These are phyloP conservation scores for Diadegma fenestrale DNA, from an alignment of 2,888 invertebrate genomes.

Conservation along the genomic window DNA sequence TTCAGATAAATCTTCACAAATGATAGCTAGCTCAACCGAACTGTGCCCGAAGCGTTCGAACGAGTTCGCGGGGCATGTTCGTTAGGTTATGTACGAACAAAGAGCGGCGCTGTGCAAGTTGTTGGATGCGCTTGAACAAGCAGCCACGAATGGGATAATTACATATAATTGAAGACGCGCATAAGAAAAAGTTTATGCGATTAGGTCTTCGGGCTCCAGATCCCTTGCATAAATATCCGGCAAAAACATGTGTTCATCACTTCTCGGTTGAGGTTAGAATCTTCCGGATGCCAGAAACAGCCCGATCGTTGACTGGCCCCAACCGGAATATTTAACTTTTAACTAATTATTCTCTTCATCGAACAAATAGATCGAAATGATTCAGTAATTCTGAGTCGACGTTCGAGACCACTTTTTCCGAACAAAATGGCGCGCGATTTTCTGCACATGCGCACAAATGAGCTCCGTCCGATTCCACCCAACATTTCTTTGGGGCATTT, in stretches of 20 bases:
- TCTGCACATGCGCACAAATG: neutral
- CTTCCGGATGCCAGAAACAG: neutral
- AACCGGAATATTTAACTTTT: neutral
- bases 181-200: conserved; percentile 17
- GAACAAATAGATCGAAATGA: neutral
- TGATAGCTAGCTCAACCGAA: neutral
- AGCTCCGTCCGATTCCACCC: neutral
- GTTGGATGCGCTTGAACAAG: conserved; percentile 34
- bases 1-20: conserved; percentile 23
- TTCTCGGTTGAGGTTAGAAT: neutral
- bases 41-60: neutral
- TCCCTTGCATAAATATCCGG: conserved; percentile 1
- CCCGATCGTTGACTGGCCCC: neutral
- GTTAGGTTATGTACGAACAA: conserved; percentile 33
- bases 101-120: conserved; percentile 23
- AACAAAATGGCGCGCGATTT: neutral
- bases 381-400: neutral
- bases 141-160: conserved; percentile 47
- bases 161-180: conserved; percentile 37
- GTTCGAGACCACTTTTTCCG: neutral
- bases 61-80: conserved; percentile 29
- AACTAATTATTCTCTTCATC: neutral
- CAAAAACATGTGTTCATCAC: neutral
- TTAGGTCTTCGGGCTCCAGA: neutral
- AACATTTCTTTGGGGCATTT: conserved; percentile 36